Conservation (phyloP, 2,797 vertebrate species). For the Chelon labrosus region DNA sequence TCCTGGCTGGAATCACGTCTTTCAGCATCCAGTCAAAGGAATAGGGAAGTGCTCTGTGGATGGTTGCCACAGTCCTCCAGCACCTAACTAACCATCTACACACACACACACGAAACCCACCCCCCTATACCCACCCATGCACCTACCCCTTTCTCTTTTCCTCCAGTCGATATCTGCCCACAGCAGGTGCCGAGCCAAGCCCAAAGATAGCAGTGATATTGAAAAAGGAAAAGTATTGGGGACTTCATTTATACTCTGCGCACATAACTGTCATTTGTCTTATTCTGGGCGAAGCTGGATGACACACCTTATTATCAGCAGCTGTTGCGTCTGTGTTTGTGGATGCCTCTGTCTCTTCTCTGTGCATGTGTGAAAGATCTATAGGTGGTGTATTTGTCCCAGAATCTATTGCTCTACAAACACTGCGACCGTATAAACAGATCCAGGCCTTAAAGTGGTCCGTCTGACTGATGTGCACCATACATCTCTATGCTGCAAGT, state of each 20-base stretch:
- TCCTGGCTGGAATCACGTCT: constrained; percentile 71
- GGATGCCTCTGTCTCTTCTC: constrained; percentile 43
- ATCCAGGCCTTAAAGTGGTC: constrained; percentile 30
- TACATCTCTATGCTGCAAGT: constrained; percentile 38
- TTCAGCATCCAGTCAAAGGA: constrained; percentile 80
- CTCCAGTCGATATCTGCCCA: constrained; percentile 78
- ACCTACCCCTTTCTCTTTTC: constrained; percentile 40
- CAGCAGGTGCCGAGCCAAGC: constrained; percentile 75
- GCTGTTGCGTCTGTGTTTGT: constrained; percentile 57
- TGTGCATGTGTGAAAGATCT: constrained; percentile 44
- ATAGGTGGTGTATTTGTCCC: constrained; percentile 26
- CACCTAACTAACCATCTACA: constrained; percentile 43
- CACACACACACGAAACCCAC: constrained; percentile 3
- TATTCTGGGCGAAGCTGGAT: constrained; percentile 53
- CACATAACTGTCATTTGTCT: constrained; percentile 64
- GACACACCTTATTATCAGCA: constrained; percentile 65
- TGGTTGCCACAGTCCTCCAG: constrained; percentile 61
- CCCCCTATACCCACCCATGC: constrained; percentile 25
- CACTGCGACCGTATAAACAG: constrained; percentile 47
- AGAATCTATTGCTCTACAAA: constrained; percentile 54
- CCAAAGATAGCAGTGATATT: constrained; percentile 69
- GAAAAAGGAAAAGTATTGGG: constrained; percentile 60
- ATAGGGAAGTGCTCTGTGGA: constrained; percentile 73
- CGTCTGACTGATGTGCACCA: constrained; percentile 35
- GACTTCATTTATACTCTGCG: constrained; percentile 65